Conservation (phyloP, 2,113 vertebrate genomes). For the Arizona elegans region DNA sequence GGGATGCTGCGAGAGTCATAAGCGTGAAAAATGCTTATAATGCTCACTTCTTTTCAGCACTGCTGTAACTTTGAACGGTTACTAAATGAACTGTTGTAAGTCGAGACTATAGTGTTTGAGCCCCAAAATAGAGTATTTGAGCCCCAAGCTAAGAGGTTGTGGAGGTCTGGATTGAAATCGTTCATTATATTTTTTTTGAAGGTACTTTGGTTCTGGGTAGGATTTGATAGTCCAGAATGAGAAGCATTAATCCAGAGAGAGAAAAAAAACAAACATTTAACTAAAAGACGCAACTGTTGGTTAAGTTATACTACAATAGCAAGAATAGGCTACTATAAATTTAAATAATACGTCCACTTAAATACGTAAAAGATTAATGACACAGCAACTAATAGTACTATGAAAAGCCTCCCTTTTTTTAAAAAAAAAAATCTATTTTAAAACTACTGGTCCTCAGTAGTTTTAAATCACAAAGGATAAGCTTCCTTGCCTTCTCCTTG, state of each 20-base stretch:
- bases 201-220: neutral
- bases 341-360: neutral
- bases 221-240: neutral
- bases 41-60: too few relatives aligned
- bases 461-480: constrained; percentile 25
- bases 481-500: constrained; percentile 38
- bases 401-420: too few relatives aligned
- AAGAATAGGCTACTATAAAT: neutral
- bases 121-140: too few relatives aligned
- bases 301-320: neutral
- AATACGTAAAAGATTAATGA: neutral
- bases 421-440: neutral
- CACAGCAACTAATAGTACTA: neutral
- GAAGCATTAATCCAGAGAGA: too few relatives aligned
- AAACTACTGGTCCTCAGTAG: neutral
- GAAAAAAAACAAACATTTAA: neutral
- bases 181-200: neutral
- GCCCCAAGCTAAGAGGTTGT: neutral
- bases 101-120: too few relatives aligned
- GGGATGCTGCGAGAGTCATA: too few relatives aligned
- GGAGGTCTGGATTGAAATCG: neutral
- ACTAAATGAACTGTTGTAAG: too few relatives aligned
- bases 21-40: too few relatives aligned
- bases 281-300: neutral
- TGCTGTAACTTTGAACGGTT: too few relatives aligned